These are phyloP conservation scores for Pomatorhinus ruficollis DNA, from an alignment of 2,113 vertebrate species.

Conservation along the genomic window DNA sequence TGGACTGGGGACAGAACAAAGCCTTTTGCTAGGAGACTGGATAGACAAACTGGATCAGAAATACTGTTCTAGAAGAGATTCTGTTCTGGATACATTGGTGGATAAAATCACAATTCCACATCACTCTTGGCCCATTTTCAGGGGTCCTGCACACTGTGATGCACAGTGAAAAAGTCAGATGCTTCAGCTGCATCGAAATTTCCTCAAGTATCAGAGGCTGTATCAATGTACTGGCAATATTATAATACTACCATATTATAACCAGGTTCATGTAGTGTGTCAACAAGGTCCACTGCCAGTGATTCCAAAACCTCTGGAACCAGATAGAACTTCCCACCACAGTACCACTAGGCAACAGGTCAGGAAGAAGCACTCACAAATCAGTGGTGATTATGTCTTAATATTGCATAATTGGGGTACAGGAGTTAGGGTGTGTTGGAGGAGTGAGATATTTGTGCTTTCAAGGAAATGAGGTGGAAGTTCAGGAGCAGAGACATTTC, in stretches of 20 bases:
- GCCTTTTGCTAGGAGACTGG: not conserved
- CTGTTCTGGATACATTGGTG: not conserved
- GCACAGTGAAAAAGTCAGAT: not conserved
- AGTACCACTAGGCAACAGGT: not conserved
- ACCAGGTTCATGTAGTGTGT: not conserved
- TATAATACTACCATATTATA: not conserved
- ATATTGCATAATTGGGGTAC: not conserved
- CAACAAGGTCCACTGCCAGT: not conserved
- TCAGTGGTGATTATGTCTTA: not conserved
- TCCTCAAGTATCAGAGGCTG: not conserved
- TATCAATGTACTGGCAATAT: not conserved
- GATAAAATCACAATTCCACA: not conserved
- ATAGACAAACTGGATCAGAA: not conserved
- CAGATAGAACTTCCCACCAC: not conserved
- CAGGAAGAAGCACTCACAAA: not conserved
- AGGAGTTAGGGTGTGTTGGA: not conserved
- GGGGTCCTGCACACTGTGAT: not conserved
- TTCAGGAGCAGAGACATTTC: not conserved
- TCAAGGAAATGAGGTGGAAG: not conserved
- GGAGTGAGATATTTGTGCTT: not conserved
- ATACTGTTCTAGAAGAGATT: not conserved
- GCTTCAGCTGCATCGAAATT: not conserved
- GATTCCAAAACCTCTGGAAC: not conserved
- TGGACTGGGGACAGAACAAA: not conserved
- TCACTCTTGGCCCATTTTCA: rapidly evolving